Evolutionary conservation across 2,888 invertebrate genomes (phyloP).

Genomic region (Lacanobia wlatinum): DNA sequence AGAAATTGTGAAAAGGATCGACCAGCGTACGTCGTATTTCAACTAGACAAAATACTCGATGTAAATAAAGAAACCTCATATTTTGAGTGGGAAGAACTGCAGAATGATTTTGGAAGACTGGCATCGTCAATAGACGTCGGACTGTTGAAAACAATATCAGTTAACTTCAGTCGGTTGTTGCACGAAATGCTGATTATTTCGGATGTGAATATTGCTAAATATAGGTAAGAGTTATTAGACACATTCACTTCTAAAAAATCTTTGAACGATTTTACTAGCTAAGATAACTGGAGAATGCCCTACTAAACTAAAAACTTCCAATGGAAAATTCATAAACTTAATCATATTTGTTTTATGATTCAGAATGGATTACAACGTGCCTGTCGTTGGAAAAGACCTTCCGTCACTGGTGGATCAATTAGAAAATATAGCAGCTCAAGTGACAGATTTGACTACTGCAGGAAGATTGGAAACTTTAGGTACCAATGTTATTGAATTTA

Average conservation of each 20-base stretch:
- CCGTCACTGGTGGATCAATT: slow-evolving; percentile 92
- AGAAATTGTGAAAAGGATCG: slow-evolving; percentile 94
- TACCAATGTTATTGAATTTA: slow-evolving; percentile 58
- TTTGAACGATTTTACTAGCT: no score
- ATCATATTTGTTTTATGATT: slow-evolving; percentile 8
- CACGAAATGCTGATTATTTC: slow-evolving; percentile 91
- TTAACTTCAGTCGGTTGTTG: slow-evolving; percentile 90
- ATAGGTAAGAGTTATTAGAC: slow-evolving; percentile 79
- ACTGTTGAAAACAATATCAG: slow-evolving; percentile 89
- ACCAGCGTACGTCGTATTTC: slow-evolving; percentile 94
- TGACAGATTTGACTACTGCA: slow-evolving; percentile 93
- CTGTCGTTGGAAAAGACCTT: slow-evolving; percentile 92
- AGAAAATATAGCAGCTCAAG: slow-evolving; percentile 92
- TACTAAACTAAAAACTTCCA: no score
- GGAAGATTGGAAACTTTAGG: slow-evolving; percentile 94
- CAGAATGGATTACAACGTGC: slow-evolving; percentile 91
- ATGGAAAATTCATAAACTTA: background rate
- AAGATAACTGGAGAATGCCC: no score
- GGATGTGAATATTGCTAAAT: slow-evolving; percentile 91
- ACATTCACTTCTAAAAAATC: no score
- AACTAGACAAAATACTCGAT: slow-evolving; percentile 93
- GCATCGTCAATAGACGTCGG: slow-evolving; percentile 90
- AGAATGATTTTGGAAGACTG: slow-evolving; percentile 88
- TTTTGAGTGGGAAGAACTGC: slow-evolving; percentile 92
- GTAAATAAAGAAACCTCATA: slow-evolving; percentile 92